Base-by-base conservation (phyloP, 2,888 invertebrate species). In the Orthosia gracilis region DNA sequence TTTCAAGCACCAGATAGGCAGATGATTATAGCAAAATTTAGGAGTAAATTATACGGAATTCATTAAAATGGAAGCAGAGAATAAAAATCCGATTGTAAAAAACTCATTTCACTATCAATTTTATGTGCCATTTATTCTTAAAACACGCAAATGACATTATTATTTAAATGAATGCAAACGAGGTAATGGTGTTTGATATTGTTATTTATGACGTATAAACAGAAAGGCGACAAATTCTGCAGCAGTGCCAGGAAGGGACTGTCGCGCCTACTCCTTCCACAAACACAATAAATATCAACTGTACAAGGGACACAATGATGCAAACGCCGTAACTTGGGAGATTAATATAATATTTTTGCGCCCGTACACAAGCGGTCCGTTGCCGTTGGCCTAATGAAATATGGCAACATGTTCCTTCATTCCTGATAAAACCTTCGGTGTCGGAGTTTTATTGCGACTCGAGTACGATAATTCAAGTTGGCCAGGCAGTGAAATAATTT, bases 271-370 rank as follows among this genome's bases (percentile, higher is more conserved):
- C 93, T 92, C 90, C 86, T 88, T 91, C 85, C 85, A 85, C 86
- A 85, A 88, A 89, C 86, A 89, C 89, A 92, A 93, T 94, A 94
- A 94, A 94, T 94, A 93, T 93, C 85, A 87, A 82, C 85, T 91
- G 89, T 90, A 94, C 92, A 91, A 91, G 91, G 90, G 88, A 92
- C 90, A 92, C 91, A 94, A 93, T 93, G 91, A 92, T 92, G 89
- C 91, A 91, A 89, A 90, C 89, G 90, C 85, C 91, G 92, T 93
- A 94, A 94, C 92, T 94, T 92, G 83, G 88, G 90, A 93, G 93
- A 94, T 95, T 95, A 94, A 94, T 94, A 93, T 93, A 93, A 95
- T 94, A 95, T 94, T 94, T 95, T 95, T 94, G 92, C 92, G 91
- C 90, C 87, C 87, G 91, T 91, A 92, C 92, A 93, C 92, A 92